Evolutionary conservation across 2,797 vertebrate species (phyloP).

Genomic region (Tachyglossus aculeatus): DNA sequence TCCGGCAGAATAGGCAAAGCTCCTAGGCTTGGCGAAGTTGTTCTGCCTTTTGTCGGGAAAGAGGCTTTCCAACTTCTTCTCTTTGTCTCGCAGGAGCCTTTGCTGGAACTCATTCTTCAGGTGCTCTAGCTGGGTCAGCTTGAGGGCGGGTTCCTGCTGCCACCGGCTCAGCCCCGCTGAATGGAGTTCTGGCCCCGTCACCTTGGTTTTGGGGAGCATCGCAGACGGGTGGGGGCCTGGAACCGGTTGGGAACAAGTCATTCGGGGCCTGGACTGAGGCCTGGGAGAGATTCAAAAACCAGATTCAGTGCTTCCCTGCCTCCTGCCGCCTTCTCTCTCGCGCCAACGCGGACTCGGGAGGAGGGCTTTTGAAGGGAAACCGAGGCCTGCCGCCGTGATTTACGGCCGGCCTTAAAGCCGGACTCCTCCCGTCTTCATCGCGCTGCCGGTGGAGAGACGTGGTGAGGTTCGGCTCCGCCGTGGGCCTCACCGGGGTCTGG

Average conservation of each 20-base stretch:
- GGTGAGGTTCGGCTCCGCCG: no score
- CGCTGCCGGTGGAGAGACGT: no score
- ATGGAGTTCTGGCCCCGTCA: conserved; percentile 40
- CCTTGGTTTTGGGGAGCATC: conserved; percentile 45
- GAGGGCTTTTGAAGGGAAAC: neutral
- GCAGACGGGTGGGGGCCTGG: conserved; percentile 40
- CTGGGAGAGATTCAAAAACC: conserved; percentile 43
- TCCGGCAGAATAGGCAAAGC: conserved; percentile 24
- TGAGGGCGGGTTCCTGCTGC: no score
- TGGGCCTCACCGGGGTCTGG: no score
- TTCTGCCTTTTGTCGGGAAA: conserved; percentile 30
- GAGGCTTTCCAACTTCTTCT: conserved; percentile 37
- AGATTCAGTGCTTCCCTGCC: conserved; percentile 13
- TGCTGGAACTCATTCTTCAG: no score
- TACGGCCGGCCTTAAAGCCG: no score
- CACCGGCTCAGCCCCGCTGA: conserved; percentile 33
- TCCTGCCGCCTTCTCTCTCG: neutral
- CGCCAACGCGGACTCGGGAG: neutral
- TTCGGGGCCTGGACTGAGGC: conserved; percentile 56
- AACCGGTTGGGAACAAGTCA: conserved; percentile 65
- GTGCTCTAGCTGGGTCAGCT: no score
- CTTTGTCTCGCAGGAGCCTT: conserved; percentile 51
- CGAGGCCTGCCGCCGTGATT: no score
- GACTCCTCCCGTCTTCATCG: neutral
- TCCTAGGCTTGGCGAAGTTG: conserved; percentile 8